These are phyloP conservation scores for Neosilurus mollespiculum DNA, from an alignment of 2,797 vertebrate species.

Conservation along the genomic window DNA sequence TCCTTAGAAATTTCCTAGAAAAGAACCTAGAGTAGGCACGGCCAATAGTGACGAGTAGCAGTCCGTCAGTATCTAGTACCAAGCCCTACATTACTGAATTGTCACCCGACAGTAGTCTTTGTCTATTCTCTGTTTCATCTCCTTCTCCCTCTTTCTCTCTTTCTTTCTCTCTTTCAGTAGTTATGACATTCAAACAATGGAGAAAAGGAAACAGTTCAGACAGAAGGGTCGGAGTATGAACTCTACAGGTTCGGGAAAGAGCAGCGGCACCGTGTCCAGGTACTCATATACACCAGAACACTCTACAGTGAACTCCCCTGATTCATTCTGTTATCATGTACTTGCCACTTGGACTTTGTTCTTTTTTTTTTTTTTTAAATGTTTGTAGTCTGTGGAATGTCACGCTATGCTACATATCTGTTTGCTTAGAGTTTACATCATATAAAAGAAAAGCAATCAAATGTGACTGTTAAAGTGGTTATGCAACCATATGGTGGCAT, in stretches of 20 bases:
- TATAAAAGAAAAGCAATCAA: neutral
- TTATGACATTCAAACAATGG: constrained; percentile 80
- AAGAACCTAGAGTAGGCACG: neutral
- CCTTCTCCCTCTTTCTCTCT: neutral
- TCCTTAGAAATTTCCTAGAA: too few species aligned
- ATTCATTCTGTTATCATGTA: neutral
- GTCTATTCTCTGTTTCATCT: neutral
- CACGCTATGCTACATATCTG: too few species aligned
- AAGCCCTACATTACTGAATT: neutral
- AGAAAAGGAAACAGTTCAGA: constrained; percentile 87
- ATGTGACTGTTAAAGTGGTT: neutral
- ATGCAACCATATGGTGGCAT: neutral
- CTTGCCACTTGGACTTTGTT: neutral
- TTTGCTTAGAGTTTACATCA: too few species aligned
- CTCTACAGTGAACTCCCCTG: neutral
- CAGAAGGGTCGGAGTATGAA: constrained; percentile 95
- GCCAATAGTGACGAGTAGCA: neutral
- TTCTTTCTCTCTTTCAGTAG: constrained; percentile 45
- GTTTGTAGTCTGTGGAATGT: neutral
- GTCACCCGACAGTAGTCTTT: neutral
- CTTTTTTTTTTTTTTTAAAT: neutral
- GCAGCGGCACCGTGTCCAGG: constrained; percentile 94
- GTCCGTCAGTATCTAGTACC: neutral
- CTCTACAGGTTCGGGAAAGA: constrained; percentile 95
- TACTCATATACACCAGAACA: constrained; percentile 43